These are phyloP conservation scores for Pasiphila rectangulata DNA, from an alignment of 2,888 invertebrate genomes.

Conservation along the genomic window DNA sequence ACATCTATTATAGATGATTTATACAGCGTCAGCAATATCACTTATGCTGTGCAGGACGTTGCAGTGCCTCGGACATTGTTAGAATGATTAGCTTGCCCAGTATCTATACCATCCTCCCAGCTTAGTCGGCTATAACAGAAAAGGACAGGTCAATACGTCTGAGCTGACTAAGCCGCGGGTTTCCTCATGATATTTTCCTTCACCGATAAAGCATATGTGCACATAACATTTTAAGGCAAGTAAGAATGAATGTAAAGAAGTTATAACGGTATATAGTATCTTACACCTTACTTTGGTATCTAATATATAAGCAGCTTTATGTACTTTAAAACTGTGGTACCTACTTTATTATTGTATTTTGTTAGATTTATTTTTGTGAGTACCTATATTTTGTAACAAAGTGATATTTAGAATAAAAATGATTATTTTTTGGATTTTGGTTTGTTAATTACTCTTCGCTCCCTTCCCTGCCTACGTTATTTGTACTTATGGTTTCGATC, in stretches of 20 bases:
- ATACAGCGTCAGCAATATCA: no score
- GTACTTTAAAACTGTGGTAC: constrained; percentile 10
- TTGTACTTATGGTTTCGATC: no score
- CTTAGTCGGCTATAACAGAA: no score
- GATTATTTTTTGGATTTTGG: neutral
- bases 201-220: no score
- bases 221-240: neutral
- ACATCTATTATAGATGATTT: no score
- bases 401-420: constrained; percentile 21
- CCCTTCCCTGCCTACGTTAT: no score
- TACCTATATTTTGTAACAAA: constrained; percentile 22
- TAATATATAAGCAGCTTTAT: constrained; percentile 11
- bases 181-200: no score
- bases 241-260: neutral
- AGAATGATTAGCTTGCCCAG: no score
- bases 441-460: neutral
- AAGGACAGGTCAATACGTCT: neutral
- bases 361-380: constrained; percentile 11
- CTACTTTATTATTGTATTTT: constrained; percentile 5
- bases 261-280: neutral
- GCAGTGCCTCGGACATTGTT: no score
- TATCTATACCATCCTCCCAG: no score
- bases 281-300: neutral
- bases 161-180: no score
- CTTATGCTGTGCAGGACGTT: no score